Conservation (phyloP, 2,888 invertebrate species). For the Diarsia brunnea region DNA sequence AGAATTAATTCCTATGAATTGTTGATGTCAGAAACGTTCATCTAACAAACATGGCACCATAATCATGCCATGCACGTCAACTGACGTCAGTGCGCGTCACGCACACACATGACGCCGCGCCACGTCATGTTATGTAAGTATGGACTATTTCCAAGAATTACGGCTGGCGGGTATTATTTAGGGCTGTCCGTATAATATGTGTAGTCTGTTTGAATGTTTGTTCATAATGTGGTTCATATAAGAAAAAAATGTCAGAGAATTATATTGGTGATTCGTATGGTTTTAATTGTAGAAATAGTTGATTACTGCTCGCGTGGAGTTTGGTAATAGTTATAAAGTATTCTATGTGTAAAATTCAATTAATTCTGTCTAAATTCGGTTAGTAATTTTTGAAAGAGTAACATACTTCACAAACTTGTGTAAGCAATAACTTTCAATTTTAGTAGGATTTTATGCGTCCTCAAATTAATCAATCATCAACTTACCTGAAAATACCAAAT, state of each 20-base stretch:
- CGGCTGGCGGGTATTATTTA: slow-evolving; percentile 19
- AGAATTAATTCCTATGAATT: not conserved
- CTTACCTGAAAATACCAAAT: not conserved
- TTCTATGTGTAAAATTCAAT: too few relatives aligned
- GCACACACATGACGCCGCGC: slow-evolving; percentile 30
- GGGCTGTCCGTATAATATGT: slow-evolving; percentile 21
- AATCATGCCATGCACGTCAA: slow-evolving; percentile 8
- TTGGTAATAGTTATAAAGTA: too few relatives aligned
- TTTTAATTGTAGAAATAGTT: not conserved
- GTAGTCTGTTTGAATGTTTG: not conserved
- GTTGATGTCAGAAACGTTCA: not conserved
- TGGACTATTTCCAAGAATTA: slow-evolving; percentile 46
- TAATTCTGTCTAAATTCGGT: too few relatives aligned
- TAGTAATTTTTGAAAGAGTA: too few relatives aligned
- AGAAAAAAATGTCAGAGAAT: not conserved
- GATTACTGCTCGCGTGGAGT: too few relatives aligned
- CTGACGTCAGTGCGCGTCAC: slow-evolving; percentile 52
- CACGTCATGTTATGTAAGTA: slow-evolving; percentile 45
- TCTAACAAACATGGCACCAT: slow-evolving; percentile 29
- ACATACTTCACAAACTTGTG: too few relatives aligned
- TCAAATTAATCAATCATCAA: not conserved
- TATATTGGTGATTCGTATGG: not conserved
- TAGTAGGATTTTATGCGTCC: too few relatives aligned
- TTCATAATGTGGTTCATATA: too few relatives aligned
- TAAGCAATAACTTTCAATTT: too few relatives aligned